Conservation (phyloP, 2,888 invertebrate genomes). For the Pollenia angustigena region DNA sequence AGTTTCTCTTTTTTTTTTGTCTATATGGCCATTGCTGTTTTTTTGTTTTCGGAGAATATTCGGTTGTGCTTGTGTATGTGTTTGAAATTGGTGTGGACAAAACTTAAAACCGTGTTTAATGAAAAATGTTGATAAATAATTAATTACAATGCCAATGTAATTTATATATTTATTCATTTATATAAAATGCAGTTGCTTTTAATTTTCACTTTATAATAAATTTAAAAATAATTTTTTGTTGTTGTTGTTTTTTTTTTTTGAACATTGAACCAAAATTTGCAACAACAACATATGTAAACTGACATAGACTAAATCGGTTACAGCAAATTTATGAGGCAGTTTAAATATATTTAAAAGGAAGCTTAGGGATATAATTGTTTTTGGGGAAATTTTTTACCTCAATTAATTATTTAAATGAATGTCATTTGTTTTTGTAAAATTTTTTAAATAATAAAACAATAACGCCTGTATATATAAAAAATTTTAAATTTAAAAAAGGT, state of each 20-base stretch:
- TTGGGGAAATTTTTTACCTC: too few species aligned
- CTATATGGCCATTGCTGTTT: neutral
- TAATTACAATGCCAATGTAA: slow-evolving; percentile 45
- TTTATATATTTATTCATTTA: slow-evolving; percentile 26
- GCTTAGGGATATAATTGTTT: too few species aligned
- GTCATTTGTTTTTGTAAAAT: too few species aligned
- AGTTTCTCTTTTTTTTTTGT: neutral
- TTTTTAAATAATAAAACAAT: too few species aligned
- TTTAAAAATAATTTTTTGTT: slow-evolving; percentile 4
- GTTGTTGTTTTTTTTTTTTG: too few species aligned
- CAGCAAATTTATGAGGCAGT: neutral
- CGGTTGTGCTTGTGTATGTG: neutral
- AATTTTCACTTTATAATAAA: slow-evolving; percentile 24
- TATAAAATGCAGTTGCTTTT: slow-evolving; percentile 21
- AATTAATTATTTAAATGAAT: too few species aligned
- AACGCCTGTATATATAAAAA: too few species aligned
- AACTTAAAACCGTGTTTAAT: slow-evolving; percentile 35
- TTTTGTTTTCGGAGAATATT: neutral
- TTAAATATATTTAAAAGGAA: neutral
- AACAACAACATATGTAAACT: slow-evolving; percentile 10
- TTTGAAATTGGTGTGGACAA: slow-evolving; percentile 17
- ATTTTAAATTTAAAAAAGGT: too few species aligned
- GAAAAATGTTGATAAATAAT: slow-evolving; percentile 62
- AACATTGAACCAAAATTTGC: slow-evolving; percentile 16
- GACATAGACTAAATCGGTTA: neutral